Evolutionary conservation across 2,113 vertebrate genomes (phyloP).

Genomic region (Arizona elegans): DNA sequence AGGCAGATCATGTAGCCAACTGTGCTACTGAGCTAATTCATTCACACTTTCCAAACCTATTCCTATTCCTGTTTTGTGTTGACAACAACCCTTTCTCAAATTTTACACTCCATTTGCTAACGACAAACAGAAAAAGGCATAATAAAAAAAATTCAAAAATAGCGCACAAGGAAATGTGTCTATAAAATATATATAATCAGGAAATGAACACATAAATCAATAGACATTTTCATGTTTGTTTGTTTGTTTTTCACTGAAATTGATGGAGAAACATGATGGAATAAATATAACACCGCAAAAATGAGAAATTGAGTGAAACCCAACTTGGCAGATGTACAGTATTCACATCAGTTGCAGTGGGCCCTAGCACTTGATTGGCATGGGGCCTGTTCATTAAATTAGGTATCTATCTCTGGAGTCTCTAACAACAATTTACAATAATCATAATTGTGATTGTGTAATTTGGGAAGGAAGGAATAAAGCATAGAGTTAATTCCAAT

Average conservation of each 20-base stretch:
- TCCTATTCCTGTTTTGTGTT: background rate
- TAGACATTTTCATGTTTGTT: background rate
- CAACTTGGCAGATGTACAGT: background rate
- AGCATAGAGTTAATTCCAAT: background rate
- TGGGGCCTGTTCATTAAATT: background rate
- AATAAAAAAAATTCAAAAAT: background rate
- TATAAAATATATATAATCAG: background rate
- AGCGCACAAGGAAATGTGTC: background rate
- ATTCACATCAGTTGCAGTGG: background rate
- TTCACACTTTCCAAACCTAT: background rate
- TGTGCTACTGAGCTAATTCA: background rate
- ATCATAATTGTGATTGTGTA: background rate
- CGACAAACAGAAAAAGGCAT: background rate
- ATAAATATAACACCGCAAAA: background rate
- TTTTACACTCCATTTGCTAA: background rate
- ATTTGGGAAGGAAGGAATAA: background rate
- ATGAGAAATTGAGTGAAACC: background rate
- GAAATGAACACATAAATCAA: background rate
- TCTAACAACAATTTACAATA: background rate
- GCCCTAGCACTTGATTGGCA: background rate
- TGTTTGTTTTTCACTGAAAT: background rate
- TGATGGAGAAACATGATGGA: background rate
- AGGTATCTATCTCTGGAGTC: background rate
- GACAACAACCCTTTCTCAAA: background rate
- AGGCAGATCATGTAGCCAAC: background rate